Conservation (phyloP, 2,888 invertebrate genomes). For the Suillia variegata region DNA sequence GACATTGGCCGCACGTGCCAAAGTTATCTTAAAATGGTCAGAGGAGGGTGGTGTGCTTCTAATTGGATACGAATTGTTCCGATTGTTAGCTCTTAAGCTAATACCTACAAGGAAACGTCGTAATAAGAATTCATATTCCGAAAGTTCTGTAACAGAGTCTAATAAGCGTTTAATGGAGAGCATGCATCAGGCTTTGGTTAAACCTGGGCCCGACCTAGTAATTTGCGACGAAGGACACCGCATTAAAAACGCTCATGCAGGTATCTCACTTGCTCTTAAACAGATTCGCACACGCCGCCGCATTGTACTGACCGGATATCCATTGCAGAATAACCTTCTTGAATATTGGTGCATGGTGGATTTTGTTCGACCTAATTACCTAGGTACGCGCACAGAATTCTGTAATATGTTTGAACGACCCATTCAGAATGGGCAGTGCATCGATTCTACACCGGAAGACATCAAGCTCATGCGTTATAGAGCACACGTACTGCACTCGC, state of each 20-base stretch:
- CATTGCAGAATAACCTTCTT: conserved; percentile 94
- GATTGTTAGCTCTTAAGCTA: conserved; percentile 83
- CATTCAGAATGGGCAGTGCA: conserved; percentile 97
- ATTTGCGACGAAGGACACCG: conserved; percentile 97
- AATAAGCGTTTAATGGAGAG: conserved; percentile 80
- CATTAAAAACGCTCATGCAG: conserved; percentile 97
- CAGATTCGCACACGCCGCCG: conserved; percentile 92
- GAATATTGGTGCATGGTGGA: conserved; percentile 99
- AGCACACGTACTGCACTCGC: conserved; percentile 93
- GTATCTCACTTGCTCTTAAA: conserved; percentile 93
- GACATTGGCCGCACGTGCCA: conserved; percentile 83
- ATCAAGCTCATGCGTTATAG: conserved; percentile 92
- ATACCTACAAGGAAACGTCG: conserved; percentile 65
- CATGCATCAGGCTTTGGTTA: conserved; percentile 82
- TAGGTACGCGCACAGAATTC: conserved; percentile 96
- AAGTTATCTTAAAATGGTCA: conserved; percentile 87
- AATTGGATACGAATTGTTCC: conserved; percentile 96
- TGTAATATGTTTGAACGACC: conserved; percentile 99
- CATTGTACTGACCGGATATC: conserved; percentile 96
- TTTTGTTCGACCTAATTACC: conserved; percentile 95
- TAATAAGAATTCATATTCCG: conserved; percentile 39
- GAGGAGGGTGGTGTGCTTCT: conserved; percentile 89
- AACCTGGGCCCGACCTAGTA: conserved; percentile 91
- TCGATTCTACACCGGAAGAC: conserved; percentile 94
- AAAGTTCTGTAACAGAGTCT: conserved; percentile 63